Conservation (phyloP, 92 coral and sea anemone genomes). For the Diadumene lineata region DNA sequence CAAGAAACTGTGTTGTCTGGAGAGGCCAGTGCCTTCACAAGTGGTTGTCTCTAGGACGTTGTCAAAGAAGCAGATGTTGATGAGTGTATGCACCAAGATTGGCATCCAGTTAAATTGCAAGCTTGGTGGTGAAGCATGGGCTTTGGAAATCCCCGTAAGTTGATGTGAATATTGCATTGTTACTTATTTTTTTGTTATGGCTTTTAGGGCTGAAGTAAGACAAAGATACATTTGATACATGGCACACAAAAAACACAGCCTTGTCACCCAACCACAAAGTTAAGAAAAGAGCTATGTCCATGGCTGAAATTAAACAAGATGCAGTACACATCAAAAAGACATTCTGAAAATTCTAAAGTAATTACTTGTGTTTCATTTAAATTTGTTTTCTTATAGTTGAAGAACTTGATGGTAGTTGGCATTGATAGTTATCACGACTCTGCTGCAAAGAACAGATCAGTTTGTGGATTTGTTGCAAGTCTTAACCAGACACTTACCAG, state of each 20-base stretch:
- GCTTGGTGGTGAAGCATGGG: constrained; percentile 99
- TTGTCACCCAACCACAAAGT: too few species aligned
- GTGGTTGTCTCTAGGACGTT: constrained; percentile 82
- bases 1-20: constrained; percentile 92
- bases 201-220: not conserved
- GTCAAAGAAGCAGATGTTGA: constrained; percentile 94
- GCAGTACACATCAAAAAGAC: too few species aligned
- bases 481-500: constrained; percentile 73
- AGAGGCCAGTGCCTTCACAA: constrained; percentile 93
- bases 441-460: constrained; percentile 80
- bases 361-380: not conserved
- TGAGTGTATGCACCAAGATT: constrained; percentile 97
- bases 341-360: too few species aligned
- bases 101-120: constrained; percentile 94
- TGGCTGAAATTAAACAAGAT: too few species aligned
- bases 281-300: too few species aligned
- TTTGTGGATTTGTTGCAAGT: constrained; percentile 98
- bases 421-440: constrained; percentile 93
- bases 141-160: constrained; percentile 90
- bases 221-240: too few species aligned
- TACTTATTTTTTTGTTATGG: not conserved
- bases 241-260: too few species aligned
- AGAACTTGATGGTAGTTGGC: constrained; percentile 89
- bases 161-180: not conserved
- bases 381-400: constrained; percentile 41